phyloP scores from a whole-genome alignment of 2,113 vertebrate genomes.

The Gulo gulo region DNA sequence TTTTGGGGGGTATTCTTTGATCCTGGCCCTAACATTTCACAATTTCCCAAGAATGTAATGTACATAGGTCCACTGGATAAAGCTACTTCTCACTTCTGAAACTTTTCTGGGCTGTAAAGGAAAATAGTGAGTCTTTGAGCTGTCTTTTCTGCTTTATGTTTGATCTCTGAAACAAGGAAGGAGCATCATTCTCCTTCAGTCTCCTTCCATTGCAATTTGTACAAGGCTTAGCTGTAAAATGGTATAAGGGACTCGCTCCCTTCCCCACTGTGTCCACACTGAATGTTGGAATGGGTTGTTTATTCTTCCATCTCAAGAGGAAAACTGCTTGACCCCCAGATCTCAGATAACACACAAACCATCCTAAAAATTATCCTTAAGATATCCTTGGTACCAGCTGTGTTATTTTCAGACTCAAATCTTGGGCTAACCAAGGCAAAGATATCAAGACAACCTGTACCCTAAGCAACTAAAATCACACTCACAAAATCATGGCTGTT shows the following conservation, averaged over 20 bases:
- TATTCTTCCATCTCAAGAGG: not conserved
- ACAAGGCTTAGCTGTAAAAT: not conserved
- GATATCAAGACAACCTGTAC: not conserved
- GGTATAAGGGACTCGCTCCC: not conserved
- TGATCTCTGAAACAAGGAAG: not conserved
- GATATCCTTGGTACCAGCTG: not conserved
- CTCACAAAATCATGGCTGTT: not conserved
- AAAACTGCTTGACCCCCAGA: not conserved
- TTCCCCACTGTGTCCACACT: not conserved
- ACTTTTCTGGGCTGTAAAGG: not conserved
- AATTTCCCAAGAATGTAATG: not conserved
- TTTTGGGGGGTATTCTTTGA: constrained; percentile 2
- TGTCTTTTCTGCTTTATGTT: not conserved
- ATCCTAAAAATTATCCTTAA: not conserved
- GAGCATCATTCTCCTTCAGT: not conserved
- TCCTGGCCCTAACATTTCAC: not conserved
- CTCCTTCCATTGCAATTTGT: not conserved
- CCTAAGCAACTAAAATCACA: not conserved
- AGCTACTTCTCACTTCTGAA: not conserved
- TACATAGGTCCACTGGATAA: not conserved
- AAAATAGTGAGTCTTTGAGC: not conserved
- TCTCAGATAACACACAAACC: not conserved
- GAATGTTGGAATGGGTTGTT: not conserved
- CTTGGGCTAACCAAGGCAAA: not conserved
- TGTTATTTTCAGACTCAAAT: not conserved